phyloP scores from a whole-genome alignment of 2,888 invertebrate species.

The Amphipyra berbera region DNA sequence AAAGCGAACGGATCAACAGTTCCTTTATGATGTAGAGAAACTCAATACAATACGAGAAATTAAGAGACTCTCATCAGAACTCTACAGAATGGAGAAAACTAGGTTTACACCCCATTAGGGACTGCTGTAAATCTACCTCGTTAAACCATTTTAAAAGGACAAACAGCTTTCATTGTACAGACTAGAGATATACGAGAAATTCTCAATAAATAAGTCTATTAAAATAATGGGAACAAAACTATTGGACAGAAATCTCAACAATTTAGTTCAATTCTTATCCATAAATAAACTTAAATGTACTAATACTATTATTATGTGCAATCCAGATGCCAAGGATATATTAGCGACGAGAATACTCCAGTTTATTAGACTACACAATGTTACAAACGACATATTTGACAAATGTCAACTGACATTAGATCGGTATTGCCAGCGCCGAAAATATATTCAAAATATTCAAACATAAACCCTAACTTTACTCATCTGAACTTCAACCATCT shows the following conservation, averaged over 20 bases:
- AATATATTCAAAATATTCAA: constrained; percentile 31
- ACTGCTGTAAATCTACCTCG: too few relatives aligned
- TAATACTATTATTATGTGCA: constrained; percentile 22
- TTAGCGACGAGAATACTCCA: constrained; percentile 5
- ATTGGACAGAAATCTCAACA: constrained; percentile 30
- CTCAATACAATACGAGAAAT: too few relatives aligned
- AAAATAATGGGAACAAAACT: constrained; percentile 6
- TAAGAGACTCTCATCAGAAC: too few relatives aligned
- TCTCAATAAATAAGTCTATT: too few relatives aligned
- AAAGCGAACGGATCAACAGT: too few relatives aligned
- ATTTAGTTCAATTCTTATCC: constrained; percentile 29
- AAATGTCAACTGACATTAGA: constrained; percentile 42
- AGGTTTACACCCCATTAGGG: too few relatives aligned
- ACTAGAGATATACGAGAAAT: too few relatives aligned
- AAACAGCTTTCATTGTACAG: too few relatives aligned
- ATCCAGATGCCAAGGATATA: constrained; percentile 34
- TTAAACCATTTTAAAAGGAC: too few relatives aligned
- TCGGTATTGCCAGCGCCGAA: constrained; percentile 47
- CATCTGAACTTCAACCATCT: constrained; percentile 36
- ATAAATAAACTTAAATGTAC: constrained; percentile 38
- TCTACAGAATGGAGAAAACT: too few relatives aligned
- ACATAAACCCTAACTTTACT: constrained; percentile 37
- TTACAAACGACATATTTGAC: constrained; percentile 19
- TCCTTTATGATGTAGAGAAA: too few relatives aligned
- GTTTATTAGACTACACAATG: constrained; percentile 42